phyloP scores from a whole-genome alignment of 2,113 vertebrate species.

The Lepisosteus oculatus region DNA sequence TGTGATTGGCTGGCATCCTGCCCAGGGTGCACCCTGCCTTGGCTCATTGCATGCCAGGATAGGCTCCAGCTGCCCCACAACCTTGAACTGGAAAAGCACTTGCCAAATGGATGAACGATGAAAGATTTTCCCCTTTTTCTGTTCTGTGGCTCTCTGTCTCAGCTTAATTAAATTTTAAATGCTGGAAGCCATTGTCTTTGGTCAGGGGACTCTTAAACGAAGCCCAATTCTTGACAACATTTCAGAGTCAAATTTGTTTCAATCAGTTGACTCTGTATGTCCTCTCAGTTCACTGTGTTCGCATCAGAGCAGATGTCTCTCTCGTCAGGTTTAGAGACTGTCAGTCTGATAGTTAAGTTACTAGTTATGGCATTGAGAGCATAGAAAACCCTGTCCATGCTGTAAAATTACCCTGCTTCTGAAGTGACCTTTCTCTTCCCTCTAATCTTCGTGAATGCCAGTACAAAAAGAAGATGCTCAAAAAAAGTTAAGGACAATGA shows the following conservation, averaged over 20 bases:
- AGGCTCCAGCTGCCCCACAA: too few relatives aligned
- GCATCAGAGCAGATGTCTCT: background rate
- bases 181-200: background rate
- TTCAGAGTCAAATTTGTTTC: background rate
- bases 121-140: background rate
- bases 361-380: background rate
- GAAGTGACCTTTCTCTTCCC: background rate
- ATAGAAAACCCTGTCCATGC: background rate
- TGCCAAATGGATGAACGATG: background rate
- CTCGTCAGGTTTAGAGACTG: background rate
- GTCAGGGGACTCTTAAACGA: background rate
- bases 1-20: too few relatives aligned
- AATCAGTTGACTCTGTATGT: too few relatives aligned
- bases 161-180: conserved; percentile 1
- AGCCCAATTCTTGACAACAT: background rate
- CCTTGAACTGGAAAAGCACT: background rate
- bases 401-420: background rate
- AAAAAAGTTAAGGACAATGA: background rate
- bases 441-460: background rate
- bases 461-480: background rate
- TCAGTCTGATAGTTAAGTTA: background rate
- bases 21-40: too few relatives aligned
- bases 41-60: too few relatives aligned
- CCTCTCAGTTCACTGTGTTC: background rate
- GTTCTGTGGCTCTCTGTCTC: background rate